These are phyloP conservation scores for Abscondita cerata DNA, from an alignment of 2,888 invertebrate species.

Conservation along the genomic window DNA sequence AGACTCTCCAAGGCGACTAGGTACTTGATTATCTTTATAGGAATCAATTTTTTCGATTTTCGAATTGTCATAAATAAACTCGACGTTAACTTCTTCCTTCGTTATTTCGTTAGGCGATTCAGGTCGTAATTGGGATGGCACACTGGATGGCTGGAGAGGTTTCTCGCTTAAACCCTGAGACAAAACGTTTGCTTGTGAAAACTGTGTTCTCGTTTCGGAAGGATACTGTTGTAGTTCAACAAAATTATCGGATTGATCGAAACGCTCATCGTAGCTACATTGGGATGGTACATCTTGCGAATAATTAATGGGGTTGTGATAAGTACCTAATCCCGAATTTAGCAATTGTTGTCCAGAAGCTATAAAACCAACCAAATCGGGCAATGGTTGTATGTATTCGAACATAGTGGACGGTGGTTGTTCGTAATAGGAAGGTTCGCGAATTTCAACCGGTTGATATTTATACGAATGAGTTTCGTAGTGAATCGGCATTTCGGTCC, in stretches of 20 bases:
- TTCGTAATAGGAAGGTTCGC: constrained; percentile 34
- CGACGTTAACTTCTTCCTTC: constrained; percentile 38
- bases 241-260: background rate
- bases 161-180: constrained; percentile 66
- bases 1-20: constrained; percentile 54
- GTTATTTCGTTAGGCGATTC: constrained; percentile 44
- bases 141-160: constrained; percentile 66
- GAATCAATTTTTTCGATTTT: constrained; percentile 34
- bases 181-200: constrained; percentile 76
- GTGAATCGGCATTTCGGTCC: constrained; percentile 41
- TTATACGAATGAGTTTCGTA: constrained; percentile 44
- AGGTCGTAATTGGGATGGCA: constrained; percentile 38
- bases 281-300: constrained; percentile 35
- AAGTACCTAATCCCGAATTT: constrained; percentile 61
- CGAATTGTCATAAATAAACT: no score
- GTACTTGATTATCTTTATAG: constrained; percentile 42
- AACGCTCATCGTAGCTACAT: constrained; percentile 1
- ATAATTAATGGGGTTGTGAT: constrained; percentile 49
- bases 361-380: constrained; percentile 62
- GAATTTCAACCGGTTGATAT: constrained; percentile 33
- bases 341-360: constrained; percentile 58
- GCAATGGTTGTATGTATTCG: constrained; percentile 60
- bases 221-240: constrained; percentile 2
- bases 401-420: constrained; percentile 51
- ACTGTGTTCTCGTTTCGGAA: constrained; percentile 46